These are phyloP conservation scores for Tholera decimalis DNA, from an alignment of 2,888 invertebrate genomes.

Conservation along the genomic window DNA sequence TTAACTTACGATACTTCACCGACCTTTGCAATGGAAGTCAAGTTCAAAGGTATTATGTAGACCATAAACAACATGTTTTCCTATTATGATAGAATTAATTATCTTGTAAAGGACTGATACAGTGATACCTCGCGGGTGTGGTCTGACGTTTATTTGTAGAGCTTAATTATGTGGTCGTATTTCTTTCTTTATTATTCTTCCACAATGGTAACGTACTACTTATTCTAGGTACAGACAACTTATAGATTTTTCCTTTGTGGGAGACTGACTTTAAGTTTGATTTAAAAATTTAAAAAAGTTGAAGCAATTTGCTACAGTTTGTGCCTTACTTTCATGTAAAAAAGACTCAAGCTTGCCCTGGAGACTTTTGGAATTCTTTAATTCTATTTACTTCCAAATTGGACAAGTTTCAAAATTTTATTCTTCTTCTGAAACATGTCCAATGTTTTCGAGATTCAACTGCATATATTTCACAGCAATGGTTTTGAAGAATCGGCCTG, in stretches of 20 bases:
- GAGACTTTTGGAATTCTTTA: constrained; percentile 24
- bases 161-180: constrained; percentile 1
- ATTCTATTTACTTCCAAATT: constrained; percentile 43
- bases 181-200: no score
- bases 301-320: constrained; percentile 14
- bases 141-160: background rate
- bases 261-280: no score
- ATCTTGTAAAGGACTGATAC: constrained; percentile 19
- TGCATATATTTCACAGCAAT: constrained; percentile 3
- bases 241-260: no score
- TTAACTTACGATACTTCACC: constrained; percentile 13
- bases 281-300: constrained; percentile 5
- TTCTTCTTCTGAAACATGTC: constrained; percentile 11
- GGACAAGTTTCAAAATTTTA: constrained; percentile 43
- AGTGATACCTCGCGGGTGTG: constrained; percentile 9
- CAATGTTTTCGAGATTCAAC: constrained; percentile 22
- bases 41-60: constrained; percentile 44
- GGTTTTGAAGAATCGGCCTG: constrained; percentile 3
- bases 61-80: constrained; percentile 39
- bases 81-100: constrained; percentile 29
- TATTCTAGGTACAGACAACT: no score
- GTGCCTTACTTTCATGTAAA: constrained; percentile 34
- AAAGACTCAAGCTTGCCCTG: constrained; percentile 12
- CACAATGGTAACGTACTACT: no score
- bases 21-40: constrained; percentile 51